Evolutionary conservation across 2,888 invertebrate species (phyloP).

Genomic region (Ommatoiulus sabulosus): DNA sequence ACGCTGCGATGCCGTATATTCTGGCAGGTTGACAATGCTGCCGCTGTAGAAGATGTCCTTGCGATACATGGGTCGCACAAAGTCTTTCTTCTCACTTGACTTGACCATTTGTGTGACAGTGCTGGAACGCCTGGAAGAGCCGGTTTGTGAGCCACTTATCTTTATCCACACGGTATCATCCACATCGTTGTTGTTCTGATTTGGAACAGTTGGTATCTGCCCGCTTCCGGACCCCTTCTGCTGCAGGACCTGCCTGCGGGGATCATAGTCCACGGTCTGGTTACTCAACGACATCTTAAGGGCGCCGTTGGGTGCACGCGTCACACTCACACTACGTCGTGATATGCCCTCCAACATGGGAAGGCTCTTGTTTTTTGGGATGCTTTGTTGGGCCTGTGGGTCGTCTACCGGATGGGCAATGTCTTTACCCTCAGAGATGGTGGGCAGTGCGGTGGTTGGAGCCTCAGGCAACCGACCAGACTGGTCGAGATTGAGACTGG

Average conservation of each 20-base stretch:
- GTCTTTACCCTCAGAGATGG: constrained; percentile 82
- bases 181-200: constrained; percentile 69
- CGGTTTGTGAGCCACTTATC: constrained; percentile 56
- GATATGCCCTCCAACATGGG: constrained; percentile 59
- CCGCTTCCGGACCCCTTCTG: constrained; percentile 68
- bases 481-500: constrained; percentile 88
- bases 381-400: constrained; percentile 58
- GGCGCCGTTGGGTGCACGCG: constrained; percentile 56
- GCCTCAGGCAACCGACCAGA: constrained; percentile 75
- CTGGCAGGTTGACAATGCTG: constrained; percentile 91
- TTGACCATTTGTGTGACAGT: constrained; percentile 56
- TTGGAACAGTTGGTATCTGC: neutral
- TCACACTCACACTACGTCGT: constrained; percentile 55
- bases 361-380: constrained; percentile 60
- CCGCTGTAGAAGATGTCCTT: constrained; percentile 99
- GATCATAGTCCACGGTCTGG: constrained; percentile 81
- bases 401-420: neutral
- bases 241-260: constrained; percentile 73
- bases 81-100: constrained; percentile 73
- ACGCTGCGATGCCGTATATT: constrained; percentile 88
- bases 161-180: constrained; percentile 66
- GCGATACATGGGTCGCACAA: constrained; percentile 89
- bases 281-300: constrained; percentile 81
- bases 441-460: constrained; percentile 79
- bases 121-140: constrained; percentile 59